phyloP scores from a whole-genome alignment of 2,888 invertebrate genomes.

The Therioaphis trifolii region DNA sequence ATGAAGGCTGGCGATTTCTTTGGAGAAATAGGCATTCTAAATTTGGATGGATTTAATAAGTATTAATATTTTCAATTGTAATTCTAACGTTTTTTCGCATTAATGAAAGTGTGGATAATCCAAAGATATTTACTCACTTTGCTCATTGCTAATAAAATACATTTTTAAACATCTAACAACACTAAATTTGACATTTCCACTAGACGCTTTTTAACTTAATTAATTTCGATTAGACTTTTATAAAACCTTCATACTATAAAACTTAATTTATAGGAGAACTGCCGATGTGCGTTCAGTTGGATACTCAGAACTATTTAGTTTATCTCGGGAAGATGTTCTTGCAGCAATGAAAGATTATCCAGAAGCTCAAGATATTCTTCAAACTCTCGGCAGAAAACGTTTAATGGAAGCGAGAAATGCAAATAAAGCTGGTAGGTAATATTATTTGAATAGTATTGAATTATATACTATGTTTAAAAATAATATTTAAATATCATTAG shows the following conservation, averaged over 20 bases:
- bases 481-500: conserved; percentile 9
- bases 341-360: conserved; percentile 97
- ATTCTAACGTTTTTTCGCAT: neutral
- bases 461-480: neutral
- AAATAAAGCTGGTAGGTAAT: conserved; percentile 64
- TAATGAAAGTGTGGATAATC: neutral
- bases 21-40: conserved; percentile 96
- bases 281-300: conserved; percentile 96
- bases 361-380: conserved; percentile 94
- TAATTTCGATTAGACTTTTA: neutral
- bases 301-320: conserved; percentile 92
- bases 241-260: neutral
- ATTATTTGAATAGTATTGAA: neutral
- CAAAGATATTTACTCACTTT: neutral
- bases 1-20: conserved; percentile 99
- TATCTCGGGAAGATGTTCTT: conserved; percentile 92
- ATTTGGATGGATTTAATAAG: conserved; percentile 96
- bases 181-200: too few relatives aligned
- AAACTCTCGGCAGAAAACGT: conserved; percentile 85
- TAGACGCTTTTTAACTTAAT: neutral
- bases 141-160: neutral
- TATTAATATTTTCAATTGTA: conserved; percentile 68
- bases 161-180: neutral
- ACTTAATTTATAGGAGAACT: conserved; percentile 77
- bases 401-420: conserved; percentile 81